Evolutionary conservation across 2,797 vertebrate species (phyloP).

Genomic region (Valencia hispanica): DNA sequence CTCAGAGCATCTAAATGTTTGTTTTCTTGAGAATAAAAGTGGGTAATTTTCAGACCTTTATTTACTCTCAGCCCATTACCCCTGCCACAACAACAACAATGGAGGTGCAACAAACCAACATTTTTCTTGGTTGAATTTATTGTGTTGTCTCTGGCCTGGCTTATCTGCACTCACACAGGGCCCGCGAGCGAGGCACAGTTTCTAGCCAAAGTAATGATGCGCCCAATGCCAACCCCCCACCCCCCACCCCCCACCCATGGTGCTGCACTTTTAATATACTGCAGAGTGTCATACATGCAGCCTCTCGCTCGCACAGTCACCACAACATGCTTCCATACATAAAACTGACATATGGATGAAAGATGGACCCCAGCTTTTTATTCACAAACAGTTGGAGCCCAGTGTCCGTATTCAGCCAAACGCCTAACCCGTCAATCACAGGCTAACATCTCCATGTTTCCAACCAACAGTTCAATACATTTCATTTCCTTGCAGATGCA

Average conservation of each 20-base stretch:
- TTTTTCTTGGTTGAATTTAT: conserved; percentile 56
- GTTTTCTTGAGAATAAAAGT: background rate
- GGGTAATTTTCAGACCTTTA: conserved; percentile 28
- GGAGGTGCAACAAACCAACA: conserved; percentile 50
- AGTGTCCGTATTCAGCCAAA: conserved; percentile 32
- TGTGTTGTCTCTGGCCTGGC: conserved; percentile 60
- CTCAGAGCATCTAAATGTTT: background rate
- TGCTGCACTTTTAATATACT: conserved; percentile 72
- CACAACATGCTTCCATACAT: background rate
- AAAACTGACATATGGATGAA: conserved; percentile 7
- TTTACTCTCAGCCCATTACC: conserved; percentile 47
- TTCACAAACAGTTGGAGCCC: conserved; percentile 15
- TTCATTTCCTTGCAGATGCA: conserved; percentile 82
- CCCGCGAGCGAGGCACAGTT: conserved; percentile 53
- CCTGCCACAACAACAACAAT: conserved; percentile 49
- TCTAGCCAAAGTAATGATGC: conserved; percentile 63
- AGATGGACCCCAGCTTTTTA: conserved; percentile 8
- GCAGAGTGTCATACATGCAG: conserved; percentile 48
- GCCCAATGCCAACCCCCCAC: no score
- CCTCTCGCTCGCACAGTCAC: background rate
- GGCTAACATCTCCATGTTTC: conserved; percentile 58
- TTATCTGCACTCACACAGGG: conserved; percentile 67
- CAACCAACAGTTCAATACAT: conserved; percentile 77
- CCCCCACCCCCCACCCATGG: conserved; percentile 46
- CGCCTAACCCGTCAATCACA: conserved; percentile 61